Evolutionary conservation across 1,140 invertebrate species (phyloP).

Genomic region (Listronotus bonariensis): DNA sequence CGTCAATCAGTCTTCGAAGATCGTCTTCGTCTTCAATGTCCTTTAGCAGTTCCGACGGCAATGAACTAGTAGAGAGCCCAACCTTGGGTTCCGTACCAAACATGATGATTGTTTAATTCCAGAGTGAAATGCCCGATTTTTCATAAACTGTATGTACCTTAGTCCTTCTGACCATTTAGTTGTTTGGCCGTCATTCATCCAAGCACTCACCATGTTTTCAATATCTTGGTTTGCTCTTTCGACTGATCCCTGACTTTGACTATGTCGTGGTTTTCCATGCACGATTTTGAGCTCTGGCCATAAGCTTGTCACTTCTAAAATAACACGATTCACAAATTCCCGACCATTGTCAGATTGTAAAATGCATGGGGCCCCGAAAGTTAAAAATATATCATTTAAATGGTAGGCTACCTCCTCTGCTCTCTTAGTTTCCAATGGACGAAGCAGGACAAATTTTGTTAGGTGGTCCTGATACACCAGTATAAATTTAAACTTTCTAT

Average conservation of each 20-base stretch:
- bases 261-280: conserved; percentile 49
- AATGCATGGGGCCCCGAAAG: no score
- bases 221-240: conserved; percentile 33
- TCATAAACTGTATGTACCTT: conserved; percentile 3
- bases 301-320: conserved; percentile 32
- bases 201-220: no score
- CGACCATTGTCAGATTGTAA: no score
- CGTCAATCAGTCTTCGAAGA: conserved; percentile 5
- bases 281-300: conserved; percentile 50
- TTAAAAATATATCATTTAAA: no score
- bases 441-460: no score
- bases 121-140: conserved; percentile 1
- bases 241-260: conserved; percentile 44
- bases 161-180: background rate
- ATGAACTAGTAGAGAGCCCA: background rate
- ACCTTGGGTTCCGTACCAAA: conserved; percentile 1
- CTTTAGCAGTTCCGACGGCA: conserved; percentile 7
- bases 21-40: conserved; percentile 6
- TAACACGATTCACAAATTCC: conserved; percentile 53
- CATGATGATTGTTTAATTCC: conserved; percentile 1
- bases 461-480: no score
- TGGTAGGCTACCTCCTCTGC: no score
- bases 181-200: no score
- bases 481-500: no score
- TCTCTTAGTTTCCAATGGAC: no score